Percentiles rank a stretch among this genome's conserved stretches.
phyloP scores from a whole-genome alignment of 2,797 vertebrate species.

The Pelochelys cantorii region DNA sequence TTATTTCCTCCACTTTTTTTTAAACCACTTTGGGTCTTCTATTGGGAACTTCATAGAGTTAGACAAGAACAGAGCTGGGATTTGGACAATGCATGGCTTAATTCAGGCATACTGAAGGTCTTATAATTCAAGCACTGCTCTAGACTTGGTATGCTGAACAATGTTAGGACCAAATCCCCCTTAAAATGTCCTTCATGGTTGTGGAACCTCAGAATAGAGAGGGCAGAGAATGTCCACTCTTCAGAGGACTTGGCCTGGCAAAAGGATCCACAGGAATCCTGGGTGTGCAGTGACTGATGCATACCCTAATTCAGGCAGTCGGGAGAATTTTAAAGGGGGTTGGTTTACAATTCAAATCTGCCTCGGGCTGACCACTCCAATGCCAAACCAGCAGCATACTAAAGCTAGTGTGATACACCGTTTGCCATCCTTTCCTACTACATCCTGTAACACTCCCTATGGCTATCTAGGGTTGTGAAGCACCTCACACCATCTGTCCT shows the following conservation, averaged over 20 bases:
- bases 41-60: not conserved
- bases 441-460: not conserved
- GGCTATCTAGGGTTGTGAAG: not conserved
- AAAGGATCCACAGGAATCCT: not conserved
- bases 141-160: not conserved
- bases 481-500: not conserved
- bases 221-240: not conserved
- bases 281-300: not conserved
- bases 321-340: not conserved
- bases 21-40: not conserved
- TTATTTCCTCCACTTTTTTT: not conserved
- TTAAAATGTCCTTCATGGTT: fast-evolving
- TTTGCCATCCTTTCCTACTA: not conserved
- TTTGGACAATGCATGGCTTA: not conserved
- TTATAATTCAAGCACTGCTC: not conserved
- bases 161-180: not conserved
- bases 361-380: not conserved
- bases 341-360: not conserved
- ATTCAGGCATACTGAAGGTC: not conserved
- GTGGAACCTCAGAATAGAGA: not conserved
- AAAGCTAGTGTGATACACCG: not conserved
- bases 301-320: not conserved
- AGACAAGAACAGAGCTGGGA: not conserved
- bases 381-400: not conserved
- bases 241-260: not conserved